phyloP scores from a whole-genome alignment of 1,140 invertebrate species.

The Bombus soroeensis region DNA sequence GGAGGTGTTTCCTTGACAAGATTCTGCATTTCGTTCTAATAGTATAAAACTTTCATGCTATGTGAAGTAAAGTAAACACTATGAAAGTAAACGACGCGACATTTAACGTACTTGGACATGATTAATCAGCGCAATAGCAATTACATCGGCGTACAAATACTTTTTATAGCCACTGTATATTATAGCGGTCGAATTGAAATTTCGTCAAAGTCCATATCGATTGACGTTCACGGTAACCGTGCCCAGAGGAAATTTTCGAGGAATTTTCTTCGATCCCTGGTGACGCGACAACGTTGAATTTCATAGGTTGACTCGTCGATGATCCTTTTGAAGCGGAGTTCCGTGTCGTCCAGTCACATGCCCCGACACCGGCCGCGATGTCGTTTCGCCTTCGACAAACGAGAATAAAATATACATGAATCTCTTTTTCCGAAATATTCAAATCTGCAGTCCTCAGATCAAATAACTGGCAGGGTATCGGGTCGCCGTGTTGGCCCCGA shows the following conservation, averaged over 20 bases:
- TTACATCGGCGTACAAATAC: too few relatives aligned
- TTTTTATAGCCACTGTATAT: background rate
- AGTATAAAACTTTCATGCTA: too few relatives aligned
- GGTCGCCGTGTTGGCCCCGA: slow-evolving; percentile 70
- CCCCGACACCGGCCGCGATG: background rate
- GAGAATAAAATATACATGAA: slow-evolving; percentile 82
- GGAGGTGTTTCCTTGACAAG: rapidly evolving
- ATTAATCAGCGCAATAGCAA: too few relatives aligned
- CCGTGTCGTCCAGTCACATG: background rate
- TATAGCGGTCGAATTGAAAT: background rate
- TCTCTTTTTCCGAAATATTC: slow-evolving; percentile 79
- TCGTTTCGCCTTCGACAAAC: slow-evolving; percentile 39
- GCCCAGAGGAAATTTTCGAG: slow-evolving; percentile 8
- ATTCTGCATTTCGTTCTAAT: too few relatives aligned
- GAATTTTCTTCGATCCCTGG: slow-evolving; percentile 18
- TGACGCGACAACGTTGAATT: background rate
- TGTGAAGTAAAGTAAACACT: too few relatives aligned
- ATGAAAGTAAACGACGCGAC: too few relatives aligned
- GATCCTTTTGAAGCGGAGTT: slow-evolving; percentile 46
- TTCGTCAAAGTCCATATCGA: background rate
- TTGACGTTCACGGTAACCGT: background rate
- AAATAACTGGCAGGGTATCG: slow-evolving; percentile 79
- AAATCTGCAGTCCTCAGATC: slow-evolving; percentile 78
- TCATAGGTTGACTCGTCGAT: slow-evolving; percentile 18
- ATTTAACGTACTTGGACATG: too few relatives aligned